Evolutionary conservation across 2,797 vertebrate genomes (phyloP), one percentile per base, ranked within the genome.

Genomic region (Protosalanx chinensis): DNA sequence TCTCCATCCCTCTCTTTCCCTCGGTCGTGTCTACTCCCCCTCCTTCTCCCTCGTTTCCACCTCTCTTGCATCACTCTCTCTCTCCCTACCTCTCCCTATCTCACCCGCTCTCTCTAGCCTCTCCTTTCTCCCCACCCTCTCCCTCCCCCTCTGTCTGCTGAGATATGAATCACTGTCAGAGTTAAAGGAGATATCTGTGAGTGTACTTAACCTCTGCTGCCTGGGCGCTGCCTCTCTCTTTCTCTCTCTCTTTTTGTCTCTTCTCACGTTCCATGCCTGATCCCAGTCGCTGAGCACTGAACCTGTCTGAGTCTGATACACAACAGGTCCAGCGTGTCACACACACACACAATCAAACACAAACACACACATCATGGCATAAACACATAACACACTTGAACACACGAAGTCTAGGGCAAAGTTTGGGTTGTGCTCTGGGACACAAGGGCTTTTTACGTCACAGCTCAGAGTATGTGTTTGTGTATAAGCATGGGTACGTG

Each of bases 401-500:
- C 51, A 56, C 51, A 56, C 51, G 6, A 56, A 18, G 51, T 56
- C 51, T 3, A 3, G 51, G 18, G 18, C 18, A 56, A 56, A 56
- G 51, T n/a, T 16, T 46, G 41, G 41, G 41, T 46, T 46, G 10
- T n/a, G 2, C 8, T 56, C 51, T 56, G 51, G 51, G 51, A 56
- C 18, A n/a, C 18, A n/a, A 49, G 51, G 51, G 15, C 23, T 56
- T 16, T 56, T 56, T 56, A 6, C 5, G 18, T n/a, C 3, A 56
- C 51, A n/a, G 49, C 49, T 16, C 5, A 51, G 72, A 15, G 51
- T 70, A 57, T 74, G 64, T 0, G 16, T 73, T 76, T 77, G 20
- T 60, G 58, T 60, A 23, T 60, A 8, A 20, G 23, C 29, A 20
- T 60, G 58, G 1, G 23, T 61, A 29, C 75, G 68, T 78, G 78